A percentile compares a stretch with the other conserved stretches of the same genome.
Evolutionary conservation across 2,113 vertebrate species (phyloP).

Genomic region (Burhinus bistriatus): DNA sequence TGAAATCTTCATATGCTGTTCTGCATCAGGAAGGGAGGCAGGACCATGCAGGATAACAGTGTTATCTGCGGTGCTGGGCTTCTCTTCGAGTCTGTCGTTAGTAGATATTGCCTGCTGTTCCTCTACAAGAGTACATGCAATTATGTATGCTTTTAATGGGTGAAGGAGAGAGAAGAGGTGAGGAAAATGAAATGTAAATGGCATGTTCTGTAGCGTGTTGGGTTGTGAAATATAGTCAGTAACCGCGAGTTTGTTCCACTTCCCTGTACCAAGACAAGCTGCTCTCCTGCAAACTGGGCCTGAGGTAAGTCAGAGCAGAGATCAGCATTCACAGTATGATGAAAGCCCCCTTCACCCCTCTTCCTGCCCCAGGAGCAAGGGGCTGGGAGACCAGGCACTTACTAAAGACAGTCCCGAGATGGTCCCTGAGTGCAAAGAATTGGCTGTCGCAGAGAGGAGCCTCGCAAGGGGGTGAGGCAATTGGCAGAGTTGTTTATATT

Average conservation of each 20-base stretch:
- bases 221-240: background rate
- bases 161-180: background rate
- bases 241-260: background rate
- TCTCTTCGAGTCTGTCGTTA: background rate
- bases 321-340: background rate
- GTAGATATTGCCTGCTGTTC: background rate
- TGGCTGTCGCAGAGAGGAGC: background rate
- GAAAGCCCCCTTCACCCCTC: background rate
- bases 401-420: background rate
- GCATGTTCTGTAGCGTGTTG: background rate
- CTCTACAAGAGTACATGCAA: accelerated
- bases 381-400: background rate
- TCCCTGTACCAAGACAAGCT: background rate
- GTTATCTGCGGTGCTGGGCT: background rate
- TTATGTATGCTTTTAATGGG: background rate
- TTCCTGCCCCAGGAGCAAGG: background rate
- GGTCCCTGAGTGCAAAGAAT: background rate
- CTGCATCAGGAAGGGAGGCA: background rate
- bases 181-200: background rate
- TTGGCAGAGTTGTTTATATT: accelerated
- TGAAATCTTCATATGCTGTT: background rate
- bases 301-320: background rate
- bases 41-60: background rate
- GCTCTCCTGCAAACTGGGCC: background rate
- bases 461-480: background rate